Conservation (phyloP, 1,140 invertebrate genomes). For the Belonocnema kinseyi region DNA sequence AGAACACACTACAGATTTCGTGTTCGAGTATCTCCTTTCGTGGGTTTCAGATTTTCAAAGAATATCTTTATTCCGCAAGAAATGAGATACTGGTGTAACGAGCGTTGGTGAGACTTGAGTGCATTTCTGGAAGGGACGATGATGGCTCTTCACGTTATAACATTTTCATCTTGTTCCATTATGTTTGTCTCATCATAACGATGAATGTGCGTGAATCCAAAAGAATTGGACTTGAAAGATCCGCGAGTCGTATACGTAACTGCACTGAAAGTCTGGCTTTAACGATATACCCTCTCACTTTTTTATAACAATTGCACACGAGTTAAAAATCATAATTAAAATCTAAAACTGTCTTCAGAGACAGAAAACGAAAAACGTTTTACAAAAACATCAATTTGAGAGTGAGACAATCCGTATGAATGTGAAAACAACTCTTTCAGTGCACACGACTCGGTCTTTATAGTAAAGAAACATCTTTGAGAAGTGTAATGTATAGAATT, state of each 20-base stretch:
- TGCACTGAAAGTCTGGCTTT: background rate
- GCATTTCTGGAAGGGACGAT: constrained; percentile 19
- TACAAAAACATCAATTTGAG: background rate
- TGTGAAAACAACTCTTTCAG: background rate
- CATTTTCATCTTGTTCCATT: constrained; percentile 34
- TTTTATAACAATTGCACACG: background rate
- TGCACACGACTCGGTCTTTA: too few relatives aligned
- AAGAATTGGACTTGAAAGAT: constrained; percentile 37
- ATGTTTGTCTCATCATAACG: constrained; percentile 19
- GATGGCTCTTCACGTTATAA: constrained; percentile 16
- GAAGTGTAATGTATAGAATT: background rate
- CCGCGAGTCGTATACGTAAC: constrained; percentile 22
- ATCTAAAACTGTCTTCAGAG: background rate
- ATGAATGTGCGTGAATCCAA: background rate
- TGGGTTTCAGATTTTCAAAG: too few relatives aligned
- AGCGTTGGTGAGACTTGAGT: constrained; percentile 9
- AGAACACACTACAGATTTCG: too few relatives aligned
- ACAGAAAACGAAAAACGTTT: background rate
- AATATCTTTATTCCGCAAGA: background rate
- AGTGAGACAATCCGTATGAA: background rate
- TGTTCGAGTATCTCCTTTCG: too few relatives aligned
- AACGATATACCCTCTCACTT: background rate
- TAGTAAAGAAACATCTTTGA: too few relatives aligned
- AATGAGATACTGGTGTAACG: constrained; percentile 10
- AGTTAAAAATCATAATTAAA: background rate